phyloP scores from a whole-genome alignment of 2,797 vertebrate genomes.

The Orientallactaga sibirica region DNA sequence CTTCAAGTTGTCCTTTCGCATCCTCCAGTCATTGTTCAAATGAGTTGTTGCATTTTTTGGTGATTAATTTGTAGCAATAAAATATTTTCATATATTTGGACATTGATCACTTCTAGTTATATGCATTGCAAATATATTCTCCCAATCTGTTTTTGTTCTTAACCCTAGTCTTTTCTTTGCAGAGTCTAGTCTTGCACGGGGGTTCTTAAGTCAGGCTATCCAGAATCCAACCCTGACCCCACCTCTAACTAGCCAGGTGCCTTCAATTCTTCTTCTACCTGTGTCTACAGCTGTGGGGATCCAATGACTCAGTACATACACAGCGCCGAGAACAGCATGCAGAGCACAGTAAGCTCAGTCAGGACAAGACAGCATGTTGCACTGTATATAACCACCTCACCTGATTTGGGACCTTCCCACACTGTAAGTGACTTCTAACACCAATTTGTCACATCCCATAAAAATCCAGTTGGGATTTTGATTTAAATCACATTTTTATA shows the following conservation, averaged over 20 bases:
- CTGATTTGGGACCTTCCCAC: background rate
- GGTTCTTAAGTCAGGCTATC: background rate
- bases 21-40: background rate
- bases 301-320: background rate
- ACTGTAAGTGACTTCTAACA: background rate
- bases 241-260: background rate
- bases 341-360: background rate
- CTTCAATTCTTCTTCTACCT: background rate
- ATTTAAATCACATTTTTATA: background rate
- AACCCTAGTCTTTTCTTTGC: background rate
- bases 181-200: background rate
- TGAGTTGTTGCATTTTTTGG: background rate
- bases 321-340: background rate
- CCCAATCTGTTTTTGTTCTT: background rate
- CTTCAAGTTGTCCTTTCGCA: background rate
- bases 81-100: background rate
- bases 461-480: background rate
- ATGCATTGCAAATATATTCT: background rate
- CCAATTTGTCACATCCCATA: background rate
- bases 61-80: slow-evolving; percentile 14
- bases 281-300: background rate
- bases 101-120: background rate
- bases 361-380: background rate
- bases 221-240: background rate
- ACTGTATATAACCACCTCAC: background rate